phyloP scores from a whole-genome alignment of 2,888 invertebrate species.

The Drosophila pegasa region DNA sequence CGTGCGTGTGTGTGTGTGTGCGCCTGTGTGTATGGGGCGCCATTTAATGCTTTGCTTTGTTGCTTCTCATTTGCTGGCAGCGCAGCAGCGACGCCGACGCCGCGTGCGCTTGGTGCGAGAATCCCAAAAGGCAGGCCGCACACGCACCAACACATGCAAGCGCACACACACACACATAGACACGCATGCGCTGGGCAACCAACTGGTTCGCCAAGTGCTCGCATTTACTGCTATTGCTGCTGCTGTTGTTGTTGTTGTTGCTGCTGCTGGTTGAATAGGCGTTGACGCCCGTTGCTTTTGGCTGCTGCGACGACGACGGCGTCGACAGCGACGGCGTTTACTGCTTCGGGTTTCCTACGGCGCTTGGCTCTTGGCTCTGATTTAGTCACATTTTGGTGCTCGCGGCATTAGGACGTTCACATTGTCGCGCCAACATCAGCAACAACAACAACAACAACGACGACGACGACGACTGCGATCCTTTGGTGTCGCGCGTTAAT shows the following conservation, averaged over 20 bases:
- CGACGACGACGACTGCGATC: constrained; percentile 50
- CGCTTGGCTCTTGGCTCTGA: constrained; percentile 69
- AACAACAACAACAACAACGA: constrained; percentile 22
- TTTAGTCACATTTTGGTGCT: constrained; percentile 84
- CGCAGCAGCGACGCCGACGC: constrained; percentile 52
- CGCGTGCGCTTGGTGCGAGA: constrained; percentile 56
- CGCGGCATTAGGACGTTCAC: constrained; percentile 82
- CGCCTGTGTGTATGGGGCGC: constrained; percentile 78
- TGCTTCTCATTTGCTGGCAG: constrained; percentile 67
- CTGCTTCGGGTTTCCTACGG: constrained; percentile 61
- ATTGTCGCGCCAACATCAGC: constrained; percentile 33
- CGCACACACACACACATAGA: constrained; percentile 40
- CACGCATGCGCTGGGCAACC: constrained; percentile 62
- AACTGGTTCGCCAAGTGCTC: constrained; percentile 71
- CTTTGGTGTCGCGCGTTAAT: constrained; percentile 65
- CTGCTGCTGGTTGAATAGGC: constrained; percentile 47
- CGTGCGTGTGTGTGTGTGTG: constrained; percentile 1
- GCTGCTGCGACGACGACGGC: constrained; percentile 34
- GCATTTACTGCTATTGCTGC: constrained; percentile 29
- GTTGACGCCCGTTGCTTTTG: constrained; percentile 54
- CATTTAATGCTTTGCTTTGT: constrained; percentile 75
- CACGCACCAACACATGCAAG: constrained; percentile 13
- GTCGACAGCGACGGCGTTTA: constrained; percentile 42
- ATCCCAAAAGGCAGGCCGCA: constrained; percentile 63
- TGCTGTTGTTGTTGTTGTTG: constrained; percentile 14